These are phyloP conservation scores for Riptortus pedestris DNA, from an alignment of 1,140 invertebrate genomes.

Conservation along the genomic window DNA sequence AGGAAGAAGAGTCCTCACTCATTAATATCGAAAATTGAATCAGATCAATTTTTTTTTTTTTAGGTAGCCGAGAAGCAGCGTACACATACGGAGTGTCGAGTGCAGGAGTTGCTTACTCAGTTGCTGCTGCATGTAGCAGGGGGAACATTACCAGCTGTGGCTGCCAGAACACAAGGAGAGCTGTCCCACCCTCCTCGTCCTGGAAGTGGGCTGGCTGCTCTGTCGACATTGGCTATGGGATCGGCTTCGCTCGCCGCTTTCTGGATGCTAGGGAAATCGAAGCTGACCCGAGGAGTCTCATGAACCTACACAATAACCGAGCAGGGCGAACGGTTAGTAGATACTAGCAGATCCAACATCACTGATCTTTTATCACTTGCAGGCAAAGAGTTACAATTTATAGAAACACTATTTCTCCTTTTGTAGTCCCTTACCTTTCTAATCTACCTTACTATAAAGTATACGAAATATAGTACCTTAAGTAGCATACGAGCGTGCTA, in stretches of 20 bases:
- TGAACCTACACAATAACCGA: conserved; percentile 96
- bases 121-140: conserved; percentile 80
- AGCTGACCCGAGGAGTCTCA: conserved; percentile 71
- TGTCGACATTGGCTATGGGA: conserved; percentile 65
- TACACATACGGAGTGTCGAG: conserved; percentile 85
- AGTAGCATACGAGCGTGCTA: no score
- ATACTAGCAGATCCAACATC: no score
- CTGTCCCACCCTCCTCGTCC: conserved; percentile 35
- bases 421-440: no score
- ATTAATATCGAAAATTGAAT: no score
- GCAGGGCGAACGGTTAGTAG: conserved; percentile 75
- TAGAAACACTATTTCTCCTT: no score
- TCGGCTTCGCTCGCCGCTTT: conserved; percentile 66
- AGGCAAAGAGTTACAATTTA: no score
- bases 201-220: conserved; percentile 87
- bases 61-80: conserved; percentile 82
- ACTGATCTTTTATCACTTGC: no score
- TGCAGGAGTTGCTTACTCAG: conserved; percentile 77
- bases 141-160: conserved; percentile 81
- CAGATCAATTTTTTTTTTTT: conserved; percentile 31
- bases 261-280: conserved; percentile 75
- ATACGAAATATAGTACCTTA: no score
- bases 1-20: no score
- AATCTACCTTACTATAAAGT: no score
- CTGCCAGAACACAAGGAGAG: conserved; percentile 41